phyloP scores from a whole-genome alignment of 2,113 vertebrate species.

The Rhinogobius similis region DNA sequence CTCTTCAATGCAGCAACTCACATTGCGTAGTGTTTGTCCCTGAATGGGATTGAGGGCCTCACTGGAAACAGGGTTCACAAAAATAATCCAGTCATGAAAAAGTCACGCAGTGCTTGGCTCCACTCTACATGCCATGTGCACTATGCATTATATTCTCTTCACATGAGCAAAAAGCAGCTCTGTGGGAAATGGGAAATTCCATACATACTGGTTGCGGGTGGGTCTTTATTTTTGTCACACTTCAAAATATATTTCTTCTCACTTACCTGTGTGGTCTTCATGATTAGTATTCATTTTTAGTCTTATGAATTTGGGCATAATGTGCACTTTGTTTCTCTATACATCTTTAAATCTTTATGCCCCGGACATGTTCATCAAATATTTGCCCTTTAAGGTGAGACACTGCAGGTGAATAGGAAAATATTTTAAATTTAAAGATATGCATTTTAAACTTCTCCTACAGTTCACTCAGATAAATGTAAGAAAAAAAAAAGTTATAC shows the following conservation, averaged over 20 bases:
- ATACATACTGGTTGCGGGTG: constrained; percentile 39
- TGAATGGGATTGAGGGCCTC: neutral
- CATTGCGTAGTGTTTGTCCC: neutral
- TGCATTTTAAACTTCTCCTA: too few relatives aligned
- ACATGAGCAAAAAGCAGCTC: neutral
- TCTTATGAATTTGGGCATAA: neutral
- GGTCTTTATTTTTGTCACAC: constrained; percentile 26
- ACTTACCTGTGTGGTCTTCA: neutral
- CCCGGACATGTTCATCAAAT: neutral
- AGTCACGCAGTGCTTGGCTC: neutral
- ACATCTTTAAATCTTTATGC: neutral
- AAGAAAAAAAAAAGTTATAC: too few relatives aligned
- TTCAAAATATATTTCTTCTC: neutral
- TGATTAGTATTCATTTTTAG: constrained; percentile 12
- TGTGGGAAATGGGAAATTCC: constrained; percentile 60
- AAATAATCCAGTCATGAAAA: constrained; percentile 7
- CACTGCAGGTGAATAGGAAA: too few relatives aligned
- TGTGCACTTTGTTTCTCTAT: neutral
- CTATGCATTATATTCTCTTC: neutral
- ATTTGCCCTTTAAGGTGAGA: neutral
- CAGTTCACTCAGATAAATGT: too few relatives aligned
- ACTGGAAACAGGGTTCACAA: neutral
- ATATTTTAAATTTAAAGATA: too few relatives aligned
- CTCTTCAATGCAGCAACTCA: neutral
- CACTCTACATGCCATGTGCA: neutral